These are phyloP conservation scores for Metacarcinus magister DNA, from an alignment of 2,888 invertebrate genomes.

Conservation along the genomic window DNA sequence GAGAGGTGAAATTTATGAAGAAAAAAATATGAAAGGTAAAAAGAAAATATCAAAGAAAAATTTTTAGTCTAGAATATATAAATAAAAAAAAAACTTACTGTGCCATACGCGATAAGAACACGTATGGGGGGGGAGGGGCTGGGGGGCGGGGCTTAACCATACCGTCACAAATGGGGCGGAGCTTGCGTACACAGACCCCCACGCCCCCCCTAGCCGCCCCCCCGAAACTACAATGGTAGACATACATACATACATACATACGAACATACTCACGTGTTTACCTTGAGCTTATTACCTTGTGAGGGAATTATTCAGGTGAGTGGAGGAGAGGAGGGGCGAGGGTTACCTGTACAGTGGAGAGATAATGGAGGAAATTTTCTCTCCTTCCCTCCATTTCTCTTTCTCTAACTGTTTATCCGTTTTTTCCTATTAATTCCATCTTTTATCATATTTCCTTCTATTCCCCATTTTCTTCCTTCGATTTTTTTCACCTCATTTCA, in stretches of 20 bases:
- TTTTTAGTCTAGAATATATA: too few relatives aligned
- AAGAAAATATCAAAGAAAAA: too few relatives aligned
- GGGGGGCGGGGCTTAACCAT: neutral
- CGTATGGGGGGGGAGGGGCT: neutral
- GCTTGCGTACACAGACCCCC: neutral
- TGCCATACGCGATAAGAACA: neutral
- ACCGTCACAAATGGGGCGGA: too few relatives aligned
- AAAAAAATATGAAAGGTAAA: too few relatives aligned
- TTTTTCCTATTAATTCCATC: neutral
- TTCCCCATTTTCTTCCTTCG: too few relatives aligned
- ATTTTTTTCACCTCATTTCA: too few relatives aligned
- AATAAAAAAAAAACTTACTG: too few relatives aligned
- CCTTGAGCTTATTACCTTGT: neutral
- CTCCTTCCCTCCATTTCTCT: conserved; percentile 35
- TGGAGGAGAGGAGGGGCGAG: neutral
- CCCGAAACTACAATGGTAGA: neutral
- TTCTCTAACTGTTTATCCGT: neutral
- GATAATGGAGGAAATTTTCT: neutral
- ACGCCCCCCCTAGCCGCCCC: neutral
- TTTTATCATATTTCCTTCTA: too few relatives aligned
- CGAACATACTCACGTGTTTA: neutral
- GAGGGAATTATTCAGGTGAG: neutral
- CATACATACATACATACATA: neutral
- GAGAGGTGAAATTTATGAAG: too few relatives aligned
- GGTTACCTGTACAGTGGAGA: neutral